Base-by-base conservation (phyloP, 2,888 invertebrate genomes). In the Nomada fucata region DNA sequence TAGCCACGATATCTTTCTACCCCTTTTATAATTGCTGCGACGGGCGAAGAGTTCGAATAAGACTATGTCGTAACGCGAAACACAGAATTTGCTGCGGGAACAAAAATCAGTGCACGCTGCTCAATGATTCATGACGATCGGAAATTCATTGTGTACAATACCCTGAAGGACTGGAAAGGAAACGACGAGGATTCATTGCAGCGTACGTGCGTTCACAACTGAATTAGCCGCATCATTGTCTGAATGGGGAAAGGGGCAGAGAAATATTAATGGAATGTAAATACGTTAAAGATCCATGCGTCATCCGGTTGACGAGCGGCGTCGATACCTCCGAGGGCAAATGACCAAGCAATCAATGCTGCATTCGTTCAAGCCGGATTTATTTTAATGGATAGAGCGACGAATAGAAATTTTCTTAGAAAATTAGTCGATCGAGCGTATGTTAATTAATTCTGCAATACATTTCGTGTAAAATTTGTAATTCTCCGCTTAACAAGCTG, bases 161-260 rank as follows among this genome's bases (percentile, higher is more conserved):
- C 52, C 75, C 68, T 83, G 81, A 81, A 52, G 50, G 83, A 88
- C 83, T 86, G 82, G 82, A 88, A 68, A 86, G 86, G 88, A 80
- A 82, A 60, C 87, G 68, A 65, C 76, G 60, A 63, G 57, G 79
- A 76, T 75, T 72, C 72, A 61, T 69, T 79, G 72, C 26, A 64
- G 44, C 68, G 86, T 88, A 87, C 88, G 88, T 87, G 87, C 81
- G 70, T 72, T 82, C 87, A 86, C 87, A 84, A 79, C 64, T 76
- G 82, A 87, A 87, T 87, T 86, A 88, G 84, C 84, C 75, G 78
- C 78, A 77, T 86, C 86, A 86, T 87, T 88, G 88, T 88, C 78
- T 69, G 76, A 67, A 79, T 57, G 69, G 55, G 60, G 47, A 79
- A 84, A 69, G 55, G 63, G 73, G 76, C 67, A 71, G 47, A 73